A percentile compares a stretch with the other conserved stretches of the same genome.
Evolutionary conservation across 2,888 invertebrate genomes (phyloP).

Genomic region (Caradrina clavipalpis): DNA sequence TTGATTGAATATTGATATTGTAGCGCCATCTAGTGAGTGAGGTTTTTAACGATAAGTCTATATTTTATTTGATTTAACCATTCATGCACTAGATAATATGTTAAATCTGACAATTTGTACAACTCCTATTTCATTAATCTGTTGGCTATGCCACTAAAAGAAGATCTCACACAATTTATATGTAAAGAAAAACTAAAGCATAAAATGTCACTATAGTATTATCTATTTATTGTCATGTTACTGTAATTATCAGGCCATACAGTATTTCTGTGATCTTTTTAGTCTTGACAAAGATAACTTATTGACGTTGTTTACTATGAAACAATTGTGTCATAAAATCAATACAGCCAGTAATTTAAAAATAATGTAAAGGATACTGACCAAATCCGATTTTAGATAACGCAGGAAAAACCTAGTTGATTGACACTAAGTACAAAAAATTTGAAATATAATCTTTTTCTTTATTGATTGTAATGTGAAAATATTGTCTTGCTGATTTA

Average conservation of each 20-base stretch:
- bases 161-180: constrained; percentile 59
- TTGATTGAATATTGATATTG: constrained; percentile 32
- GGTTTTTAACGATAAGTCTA: constrained; percentile 34
- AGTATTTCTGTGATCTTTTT: constrained; percentile 72
- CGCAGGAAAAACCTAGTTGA: neutral
- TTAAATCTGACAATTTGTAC: constrained; percentile 12
- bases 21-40: constrained; percentile 62
- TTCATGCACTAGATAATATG: constrained; percentile 1
- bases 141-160: constrained; percentile 31
- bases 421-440: neutral
- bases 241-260: constrained; percentile 66
- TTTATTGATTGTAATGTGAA: neutral
- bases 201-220: constrained; percentile 46
- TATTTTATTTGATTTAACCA: constrained; percentile 8
- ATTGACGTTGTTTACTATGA: constrained; percentile 49
- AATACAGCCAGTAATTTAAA: constrained; percentile 52
- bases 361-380: constrained; percentile 28
- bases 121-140: constrained; percentile 25
- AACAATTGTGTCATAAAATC: constrained; percentile 62
- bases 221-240: constrained; percentile 49
- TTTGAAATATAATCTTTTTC: neutral
- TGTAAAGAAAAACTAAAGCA: constrained; percentile 31
- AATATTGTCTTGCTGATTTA: neutral
- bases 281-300: constrained; percentile 62
- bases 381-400: constrained; percentile 22